Conservation (phyloP, 2,797 vertebrate species). For the Uromys caudimaculatus region DNA sequence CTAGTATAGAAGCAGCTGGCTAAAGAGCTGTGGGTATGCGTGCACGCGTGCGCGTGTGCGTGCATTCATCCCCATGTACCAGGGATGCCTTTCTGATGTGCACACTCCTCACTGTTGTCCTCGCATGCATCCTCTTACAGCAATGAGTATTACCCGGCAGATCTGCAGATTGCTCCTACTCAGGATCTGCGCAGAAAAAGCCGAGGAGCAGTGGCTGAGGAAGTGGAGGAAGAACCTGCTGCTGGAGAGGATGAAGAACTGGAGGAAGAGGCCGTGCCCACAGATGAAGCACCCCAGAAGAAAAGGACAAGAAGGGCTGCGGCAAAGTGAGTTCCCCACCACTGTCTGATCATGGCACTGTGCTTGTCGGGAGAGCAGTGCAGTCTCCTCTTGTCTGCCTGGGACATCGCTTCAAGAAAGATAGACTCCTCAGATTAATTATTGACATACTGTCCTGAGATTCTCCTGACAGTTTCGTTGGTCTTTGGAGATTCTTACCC, state of each 20-base stretch:
- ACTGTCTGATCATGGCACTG: fast-evolving
- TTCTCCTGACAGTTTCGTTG: neutral
- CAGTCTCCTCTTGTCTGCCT: fast-evolving
- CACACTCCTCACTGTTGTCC: neutral
- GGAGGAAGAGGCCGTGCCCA: conserved; percentile 72
- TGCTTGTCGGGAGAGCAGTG: fast-evolving
- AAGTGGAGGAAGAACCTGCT: conserved; percentile 70
- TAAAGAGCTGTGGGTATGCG: no score
- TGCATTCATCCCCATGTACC: neutral
- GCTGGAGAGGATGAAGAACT: conserved; percentile 82
- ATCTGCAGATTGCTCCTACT: conserved; percentile 94
- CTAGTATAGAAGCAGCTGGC: neutral
- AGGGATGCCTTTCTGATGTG: fast-evolving
- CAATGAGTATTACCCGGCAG: conserved; percentile 95
- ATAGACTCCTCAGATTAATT: neutral
- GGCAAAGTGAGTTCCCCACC: conserved; percentile 86
- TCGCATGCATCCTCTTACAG: conserved; percentile 83
- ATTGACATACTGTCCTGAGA: neutral
- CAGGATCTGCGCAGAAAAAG: conserved; percentile 92
- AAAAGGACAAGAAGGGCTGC: conserved; percentile 90
- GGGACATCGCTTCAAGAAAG: neutral
- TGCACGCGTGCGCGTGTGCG: neutral
- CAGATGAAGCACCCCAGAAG: conserved; percentile 78
- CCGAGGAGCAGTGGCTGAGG: conserved; percentile 69
- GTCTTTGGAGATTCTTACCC: neutral